Base-by-base conservation (phyloP, 2,797 vertebrate genomes). In the Propithecus deckenii region DNA sequence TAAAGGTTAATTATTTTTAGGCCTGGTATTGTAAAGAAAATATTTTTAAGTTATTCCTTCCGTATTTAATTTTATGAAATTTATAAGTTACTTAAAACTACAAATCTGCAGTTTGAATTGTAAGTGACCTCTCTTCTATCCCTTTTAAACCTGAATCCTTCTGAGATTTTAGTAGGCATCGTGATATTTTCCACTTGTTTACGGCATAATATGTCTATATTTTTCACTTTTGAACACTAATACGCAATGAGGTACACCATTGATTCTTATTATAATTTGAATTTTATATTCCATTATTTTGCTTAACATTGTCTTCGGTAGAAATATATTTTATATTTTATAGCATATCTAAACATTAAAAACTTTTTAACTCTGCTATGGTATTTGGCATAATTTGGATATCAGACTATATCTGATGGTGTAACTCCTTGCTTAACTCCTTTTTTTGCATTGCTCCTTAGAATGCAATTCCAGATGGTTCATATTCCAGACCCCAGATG, bases 1-100 rank as follows among this genome's bases (percentile, higher is more conserved):
- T 81, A 50, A 91, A 94, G 41, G 80, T 72, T 76, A 30, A 17
- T 59, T 76, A 74, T 74, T 91, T 93, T 96, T 88, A 81, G 10
- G 23, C 46, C 13, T 14, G 25, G 38, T 90, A 22, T 72, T 85
- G 14, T 72, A 71, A 96, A 93, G 6, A 71, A 61, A 28, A 28
- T 30, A 48, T 25, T 71, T 87, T 48, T 22, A 28, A 65, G 61
- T 23, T 86, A 8, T 69, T 2, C 7, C 78, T 84, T 89, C 12
- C 50, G 28, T 71, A 72, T 80, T 75, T 93, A 25, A n/a, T n/a
- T 93, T 89, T 63, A 30, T 12, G 50, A 81, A 46, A 86, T 67
- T 48, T 72, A 0, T 48, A 55, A 90, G 23, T 67, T 95, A 71
- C 30, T 92, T 79, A 61, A 38, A 93, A 85, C 61, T 6, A 86